Conservation (phyloP, 1,140 invertebrate species). For the Agraylea sexmaculata region DNA sequence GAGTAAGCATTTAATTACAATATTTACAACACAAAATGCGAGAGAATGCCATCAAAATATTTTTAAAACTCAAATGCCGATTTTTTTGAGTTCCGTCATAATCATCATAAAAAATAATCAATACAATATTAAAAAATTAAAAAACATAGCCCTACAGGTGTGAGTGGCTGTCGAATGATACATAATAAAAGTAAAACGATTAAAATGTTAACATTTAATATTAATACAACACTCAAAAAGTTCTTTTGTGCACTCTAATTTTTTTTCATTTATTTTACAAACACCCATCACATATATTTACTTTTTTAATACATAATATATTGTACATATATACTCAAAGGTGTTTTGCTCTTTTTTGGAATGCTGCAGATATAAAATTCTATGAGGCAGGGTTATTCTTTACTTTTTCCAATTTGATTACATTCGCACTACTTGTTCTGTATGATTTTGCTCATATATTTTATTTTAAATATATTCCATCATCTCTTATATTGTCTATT, state of each 20-base stretch:
- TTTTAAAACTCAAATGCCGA: slow-evolving; percentile 1
- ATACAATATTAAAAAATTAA: slow-evolving; percentile 19
- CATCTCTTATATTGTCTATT: too few species aligned
- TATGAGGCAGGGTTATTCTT: slow-evolving; percentile 14
- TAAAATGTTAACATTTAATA: slow-evolving; percentile 14
- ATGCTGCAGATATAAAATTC: slow-evolving; percentile 21
- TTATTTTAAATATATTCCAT: too few species aligned
- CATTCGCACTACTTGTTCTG: slow-evolving; percentile 12
- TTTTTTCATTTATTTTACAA: slow-evolving; percentile 16
- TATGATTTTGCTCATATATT: too few species aligned
- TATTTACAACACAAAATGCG: slow-evolving; percentile 23
- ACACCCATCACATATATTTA: slow-evolving; percentile 18
- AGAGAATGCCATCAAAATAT: slow-evolving; percentile 19
- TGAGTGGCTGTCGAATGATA: background rate
- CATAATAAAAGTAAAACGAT: too few species aligned
- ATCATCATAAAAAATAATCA: slow-evolving; percentile 13
- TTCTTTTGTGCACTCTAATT: slow-evolving; percentile 20
- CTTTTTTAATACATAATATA: slow-evolving; percentile 18
- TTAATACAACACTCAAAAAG: slow-evolving; percentile 21
- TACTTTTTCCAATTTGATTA: slow-evolving; percentile 10
- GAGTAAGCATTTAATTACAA: slow-evolving; percentile 22
- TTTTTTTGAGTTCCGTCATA: background rate
- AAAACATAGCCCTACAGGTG: slow-evolving; percentile 14
- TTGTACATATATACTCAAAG: slow-evolving; percentile 4
- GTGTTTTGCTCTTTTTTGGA: slow-evolving; percentile 17